Percentiles rank a stretch among this genome's conserved stretches.
phyloP scores from a whole-genome alignment of 2,113 vertebrate genomes.

The Hipposideros armiger region DNA sequence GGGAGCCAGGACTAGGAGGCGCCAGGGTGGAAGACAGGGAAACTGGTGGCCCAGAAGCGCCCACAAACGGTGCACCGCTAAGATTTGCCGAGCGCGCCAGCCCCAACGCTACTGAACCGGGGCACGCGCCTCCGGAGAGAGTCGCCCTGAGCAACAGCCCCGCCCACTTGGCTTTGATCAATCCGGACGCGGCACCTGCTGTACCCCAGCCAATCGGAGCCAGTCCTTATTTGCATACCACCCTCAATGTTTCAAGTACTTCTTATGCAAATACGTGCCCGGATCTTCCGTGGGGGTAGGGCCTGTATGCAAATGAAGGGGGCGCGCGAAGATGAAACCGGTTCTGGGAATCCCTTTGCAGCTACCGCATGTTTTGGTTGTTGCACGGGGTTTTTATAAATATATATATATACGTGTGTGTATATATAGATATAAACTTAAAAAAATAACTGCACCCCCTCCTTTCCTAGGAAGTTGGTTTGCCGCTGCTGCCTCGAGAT shows the following conservation, averaged over 20 bases:
- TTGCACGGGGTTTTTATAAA: slow-evolving; percentile 29
- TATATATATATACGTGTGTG: not conserved
- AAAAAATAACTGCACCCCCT: slow-evolving; percentile 62
- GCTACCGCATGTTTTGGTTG: slow-evolving; percentile 73
- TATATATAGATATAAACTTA: slow-evolving; percentile 59
- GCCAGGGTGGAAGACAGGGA: slow-evolving; percentile 77
- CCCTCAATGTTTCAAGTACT: slow-evolving; percentile 65
- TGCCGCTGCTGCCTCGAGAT: slow-evolving; percentile 23
- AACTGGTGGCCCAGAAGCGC: slow-evolving; percentile 71
- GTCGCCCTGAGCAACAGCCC: slow-evolving; percentile 76
- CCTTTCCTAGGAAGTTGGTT: slow-evolving; percentile 66
- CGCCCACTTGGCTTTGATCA: slow-evolving; percentile 82
- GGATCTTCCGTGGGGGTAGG: slow-evolving; percentile 67
- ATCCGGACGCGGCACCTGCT: slow-evolving; percentile 82
- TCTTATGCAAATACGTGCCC: slow-evolving; percentile 75
- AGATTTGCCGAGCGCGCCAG: slow-evolving; percentile 73
- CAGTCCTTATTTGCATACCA: slow-evolving; percentile 79
- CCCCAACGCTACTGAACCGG: slow-evolving; percentile 78
- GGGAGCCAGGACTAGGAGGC: slow-evolving; percentile 80
- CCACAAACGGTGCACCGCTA: slow-evolving; percentile 39
- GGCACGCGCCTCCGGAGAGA: slow-evolving; percentile 83
- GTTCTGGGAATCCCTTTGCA: slow-evolving; percentile 79
- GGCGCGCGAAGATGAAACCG: slow-evolving; percentile 54
- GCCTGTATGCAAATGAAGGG: slow-evolving; percentile 72
- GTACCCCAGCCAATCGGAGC: slow-evolving; percentile 80